Evolutionary conservation across 2,888 invertebrate genomes (phyloP), one percentile per base, ranked within the genome.

Genomic region (Agapostemon virescens): DNA sequence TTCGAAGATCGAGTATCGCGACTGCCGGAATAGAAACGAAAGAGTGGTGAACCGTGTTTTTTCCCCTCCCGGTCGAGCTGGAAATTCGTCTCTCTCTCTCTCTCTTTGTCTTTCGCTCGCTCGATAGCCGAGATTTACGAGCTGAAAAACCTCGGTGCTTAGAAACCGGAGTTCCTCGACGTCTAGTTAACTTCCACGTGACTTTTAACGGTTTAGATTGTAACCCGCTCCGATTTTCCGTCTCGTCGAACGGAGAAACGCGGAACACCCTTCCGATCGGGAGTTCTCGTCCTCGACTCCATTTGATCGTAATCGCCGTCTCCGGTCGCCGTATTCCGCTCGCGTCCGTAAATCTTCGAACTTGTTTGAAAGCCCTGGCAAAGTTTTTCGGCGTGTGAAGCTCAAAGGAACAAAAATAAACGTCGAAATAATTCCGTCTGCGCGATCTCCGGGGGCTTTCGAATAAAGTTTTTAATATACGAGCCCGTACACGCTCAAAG

Each of bases 41-140:
- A 79, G 79, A 87, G 84, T 84, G 86, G 76, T 67, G 69, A 84
- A 84, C 77, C 87, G 69, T 84, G 85, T 87, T 84, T 78, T 77
- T 75, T 55, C 64, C 45, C 38, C 7, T 9, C 3, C 49, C 3
- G n/a, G n/a, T n/a, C 26, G 36, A n/a, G 6, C 49, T 74, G 42
- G 66, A 81, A 81, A 74, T 77, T 45, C 30, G 69, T 68, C 15
- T 26, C 13, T 17, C 13, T 42, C 38, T 26, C 42, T n/a, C 7
- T 23, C 33, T 17, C 20, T 26, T 15, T 23, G 38, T 68, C 30
- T 45, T 40, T 33, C n/a, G 20, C 6, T 2, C 15, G 7, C 36
- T 55, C 79, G 49, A 73, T 63, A 49, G 72, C 15, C 64, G 74
- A 78, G 86, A 87, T 82, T 84, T 87, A 78, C 74, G 69, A 61